phyloP scores from a whole-genome alignment of 1,140 invertebrate species.

The Drosophila ficusphila region DNA sequence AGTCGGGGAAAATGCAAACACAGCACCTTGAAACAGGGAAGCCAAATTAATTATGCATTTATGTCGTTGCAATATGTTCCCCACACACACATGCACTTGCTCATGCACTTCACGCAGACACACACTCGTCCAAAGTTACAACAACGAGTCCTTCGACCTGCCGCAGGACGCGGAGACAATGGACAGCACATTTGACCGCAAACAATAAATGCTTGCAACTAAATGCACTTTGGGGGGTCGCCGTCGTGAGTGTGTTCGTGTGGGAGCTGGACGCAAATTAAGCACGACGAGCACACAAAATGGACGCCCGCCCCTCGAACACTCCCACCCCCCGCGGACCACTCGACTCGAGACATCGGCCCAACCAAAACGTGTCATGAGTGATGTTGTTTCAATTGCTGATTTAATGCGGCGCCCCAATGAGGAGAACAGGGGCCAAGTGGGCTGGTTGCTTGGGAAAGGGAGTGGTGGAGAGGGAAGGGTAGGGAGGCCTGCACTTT shows the following conservation, averaged over 20 bases:
- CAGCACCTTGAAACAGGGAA: constrained; percentile 43
- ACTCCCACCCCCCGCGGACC: not conserved
- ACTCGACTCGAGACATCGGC: constrained; percentile 39
- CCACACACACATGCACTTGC: constrained; percentile 20
- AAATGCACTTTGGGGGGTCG: constrained; percentile 75
- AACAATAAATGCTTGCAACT: constrained; percentile 82
- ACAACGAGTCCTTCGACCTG: constrained; percentile 53
- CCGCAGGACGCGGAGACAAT: constrained; percentile 60
- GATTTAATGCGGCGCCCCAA: constrained; percentile 74
- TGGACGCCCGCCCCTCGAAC: constrained; percentile 29
- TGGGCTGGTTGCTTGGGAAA: not conserved
- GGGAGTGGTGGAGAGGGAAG: not conserved
- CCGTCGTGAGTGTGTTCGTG: constrained; percentile 21
- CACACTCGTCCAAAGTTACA: constrained; percentile 36
- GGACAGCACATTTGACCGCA: constrained; percentile 71
- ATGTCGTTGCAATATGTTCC: constrained; percentile 77
- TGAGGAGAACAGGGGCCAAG: too few relatives aligned
- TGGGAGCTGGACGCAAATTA: constrained; percentile 68
- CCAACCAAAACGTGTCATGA: constrained; percentile 77
- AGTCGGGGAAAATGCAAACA: constrained; percentile 31
- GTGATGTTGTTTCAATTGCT: constrained; percentile 83
- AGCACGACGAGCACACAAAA: constrained; percentile 75
- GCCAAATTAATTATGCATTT: constrained; percentile 82
- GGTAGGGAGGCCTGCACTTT: constrained; percentile 40
- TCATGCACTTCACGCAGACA: not conserved